Percentiles rank a stretch among this genome's conserved stretches.
phyloP scores from a whole-genome alignment of 2,888 invertebrate genomes.

The Chloroclystis v-ata region DNA sequence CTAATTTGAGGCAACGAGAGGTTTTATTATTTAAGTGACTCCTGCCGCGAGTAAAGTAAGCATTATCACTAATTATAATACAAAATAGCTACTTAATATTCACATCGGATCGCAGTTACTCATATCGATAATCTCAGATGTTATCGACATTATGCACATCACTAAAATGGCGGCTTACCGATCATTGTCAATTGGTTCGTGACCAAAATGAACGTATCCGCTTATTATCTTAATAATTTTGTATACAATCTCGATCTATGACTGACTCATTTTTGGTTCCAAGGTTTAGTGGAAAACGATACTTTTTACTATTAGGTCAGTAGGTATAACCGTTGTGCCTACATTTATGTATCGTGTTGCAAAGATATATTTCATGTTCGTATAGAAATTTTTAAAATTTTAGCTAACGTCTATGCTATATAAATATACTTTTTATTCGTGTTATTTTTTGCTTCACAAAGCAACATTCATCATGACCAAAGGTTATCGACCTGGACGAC shows the following conservation, averaged over 20 bases:
- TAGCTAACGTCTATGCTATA: too few relatives aligned
- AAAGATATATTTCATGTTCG: too few relatives aligned
- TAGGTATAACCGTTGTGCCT: too few relatives aligned
- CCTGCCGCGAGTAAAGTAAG: too few relatives aligned
- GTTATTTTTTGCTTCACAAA: too few relatives aligned
- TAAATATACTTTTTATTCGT: too few relatives aligned
- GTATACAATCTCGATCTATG: slow-evolving; percentile 59
- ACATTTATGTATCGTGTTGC: too few relatives aligned
- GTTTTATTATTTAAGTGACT: too few relatives aligned
- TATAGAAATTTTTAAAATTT: too few relatives aligned
- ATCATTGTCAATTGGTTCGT: slow-evolving; percentile 78
- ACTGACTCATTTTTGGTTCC: slow-evolving; percentile 73
- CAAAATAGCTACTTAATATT: slow-evolving; percentile 14
- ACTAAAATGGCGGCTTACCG: slow-evolving; percentile 59
- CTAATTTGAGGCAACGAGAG: too few relatives aligned
- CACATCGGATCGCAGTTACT: slow-evolving; percentile 20
- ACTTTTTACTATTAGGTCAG: slow-evolving; percentile 25
- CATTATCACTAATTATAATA: too few relatives aligned
- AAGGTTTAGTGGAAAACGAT: slow-evolving; percentile 59
- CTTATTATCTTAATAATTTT: slow-evolving; percentile 77
- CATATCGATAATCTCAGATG: slow-evolving; percentile 29
- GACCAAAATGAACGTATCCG: slow-evolving; percentile 76
- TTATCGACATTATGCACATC: slow-evolving; percentile 36
- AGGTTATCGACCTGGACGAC: slow-evolving; percentile 29
- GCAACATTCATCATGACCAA: slow-evolving; percentile 13